A percentile compares a stretch with the other conserved stretches of the same genome.
These are phyloP conservation scores for Sebastolobus alascanus DNA, from an alignment of 2,797 vertebrate genomes.

Conservation along the genomic window DNA sequence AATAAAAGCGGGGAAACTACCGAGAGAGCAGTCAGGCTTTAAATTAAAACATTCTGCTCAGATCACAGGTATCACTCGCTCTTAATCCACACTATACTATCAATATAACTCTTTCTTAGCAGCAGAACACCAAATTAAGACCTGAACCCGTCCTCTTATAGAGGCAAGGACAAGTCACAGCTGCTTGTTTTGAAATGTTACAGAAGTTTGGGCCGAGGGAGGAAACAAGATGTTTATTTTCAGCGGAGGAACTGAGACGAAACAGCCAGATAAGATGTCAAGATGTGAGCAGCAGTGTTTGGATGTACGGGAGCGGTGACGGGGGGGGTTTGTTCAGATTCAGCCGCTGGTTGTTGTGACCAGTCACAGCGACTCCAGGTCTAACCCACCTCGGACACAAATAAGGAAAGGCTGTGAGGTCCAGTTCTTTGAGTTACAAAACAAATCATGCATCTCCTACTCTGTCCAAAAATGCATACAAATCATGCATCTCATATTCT, in stretches of 20 bases:
- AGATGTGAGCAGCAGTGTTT: conserved; percentile 30
- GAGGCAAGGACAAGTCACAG: conserved; percentile 29
- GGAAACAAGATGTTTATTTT: conserved; percentile 18
- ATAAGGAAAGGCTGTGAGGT: conserved; percentile 13
- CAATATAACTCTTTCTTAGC: conserved; percentile 60
- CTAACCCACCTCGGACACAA: conserved; percentile 12
- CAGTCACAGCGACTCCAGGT: conserved; percentile 18
- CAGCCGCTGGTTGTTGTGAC: conserved; percentile 27
- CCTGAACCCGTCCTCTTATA: conserved; percentile 29
- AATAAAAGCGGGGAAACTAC: conserved; percentile 73
- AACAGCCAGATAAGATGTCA: conserved; percentile 30
- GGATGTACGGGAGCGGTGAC: conserved; percentile 11
- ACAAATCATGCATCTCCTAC: conserved; percentile 17
- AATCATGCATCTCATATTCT: conserved; percentile 3
- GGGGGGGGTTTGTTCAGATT: conserved; percentile 43
- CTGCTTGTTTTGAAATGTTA: conserved; percentile 39
- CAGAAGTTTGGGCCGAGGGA: conserved; percentile 33
- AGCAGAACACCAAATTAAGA: conserved; percentile 62
- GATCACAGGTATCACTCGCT: conserved; percentile 78
- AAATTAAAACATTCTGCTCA: conserved; percentile 80
- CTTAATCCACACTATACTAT: conserved; percentile 67
- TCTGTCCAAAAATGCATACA: conserved; percentile 14
- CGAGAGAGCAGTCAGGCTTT: conserved; percentile 76
- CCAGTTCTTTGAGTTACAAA: background rate
- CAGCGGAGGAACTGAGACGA: conserved; percentile 22